Conservation (phyloP, 2,797 vertebrate species). For the Novumbra hubbsi region DNA sequence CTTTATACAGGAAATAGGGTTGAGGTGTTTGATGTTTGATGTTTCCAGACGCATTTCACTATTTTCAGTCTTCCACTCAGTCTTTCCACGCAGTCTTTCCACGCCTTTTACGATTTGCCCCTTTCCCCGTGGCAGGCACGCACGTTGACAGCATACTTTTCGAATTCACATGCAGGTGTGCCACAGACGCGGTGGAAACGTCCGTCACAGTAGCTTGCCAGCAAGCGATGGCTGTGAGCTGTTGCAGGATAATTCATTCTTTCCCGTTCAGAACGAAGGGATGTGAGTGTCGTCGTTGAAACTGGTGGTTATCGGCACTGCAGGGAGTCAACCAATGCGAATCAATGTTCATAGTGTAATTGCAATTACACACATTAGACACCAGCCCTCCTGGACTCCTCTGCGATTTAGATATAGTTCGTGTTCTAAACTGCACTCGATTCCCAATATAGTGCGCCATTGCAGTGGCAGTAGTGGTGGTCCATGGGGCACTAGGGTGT, state of each 20-base stretch:
- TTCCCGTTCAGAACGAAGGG: background rate
- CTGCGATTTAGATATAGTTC: conserved; percentile 15
- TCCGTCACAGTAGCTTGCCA: background rate
- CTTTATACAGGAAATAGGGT: conserved; percentile 55
- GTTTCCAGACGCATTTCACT: conserved; percentile 46
- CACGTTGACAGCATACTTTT: background rate
- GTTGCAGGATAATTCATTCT: background rate
- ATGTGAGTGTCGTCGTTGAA: background rate
- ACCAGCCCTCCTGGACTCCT: conserved; percentile 25
- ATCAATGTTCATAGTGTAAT: conserved; percentile 46
- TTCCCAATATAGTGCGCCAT: background rate
- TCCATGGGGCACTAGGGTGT: background rate
- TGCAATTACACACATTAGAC: conserved; percentile 29
- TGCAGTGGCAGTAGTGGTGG: no score
- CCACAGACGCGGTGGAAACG: background rate
- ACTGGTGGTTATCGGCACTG: conserved; percentile 21
- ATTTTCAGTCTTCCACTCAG: conserved; percentile 5
- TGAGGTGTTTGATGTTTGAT: conserved; percentile 52
- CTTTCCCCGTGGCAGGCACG: background rate
- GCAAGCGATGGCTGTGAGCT: background rate
- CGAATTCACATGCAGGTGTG: background rate
- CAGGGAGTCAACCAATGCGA: background rate
- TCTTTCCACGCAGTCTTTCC: no score
- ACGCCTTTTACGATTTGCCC: background rate
- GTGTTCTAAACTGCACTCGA: background rate